Evolutionary conservation across 2,797 vertebrate genomes (phyloP).

Genomic region (Microtus californicus): DNA sequence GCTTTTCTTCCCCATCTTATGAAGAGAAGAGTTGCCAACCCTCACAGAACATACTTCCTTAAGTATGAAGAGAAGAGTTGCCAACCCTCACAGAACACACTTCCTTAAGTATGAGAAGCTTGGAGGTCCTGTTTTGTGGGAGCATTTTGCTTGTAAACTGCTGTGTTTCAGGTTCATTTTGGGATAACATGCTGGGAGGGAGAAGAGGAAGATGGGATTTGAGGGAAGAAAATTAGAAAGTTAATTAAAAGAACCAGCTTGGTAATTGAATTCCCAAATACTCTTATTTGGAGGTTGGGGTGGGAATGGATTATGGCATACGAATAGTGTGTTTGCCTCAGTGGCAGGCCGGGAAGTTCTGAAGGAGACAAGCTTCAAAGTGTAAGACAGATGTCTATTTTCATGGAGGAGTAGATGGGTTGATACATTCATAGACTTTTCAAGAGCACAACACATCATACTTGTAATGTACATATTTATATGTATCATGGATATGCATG

Average conservation of each 20-base stretch:
- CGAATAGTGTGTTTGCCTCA: not conserved
- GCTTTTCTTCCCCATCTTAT: not conserved
- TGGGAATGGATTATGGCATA: not conserved
- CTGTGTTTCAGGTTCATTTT: conserved; percentile 75
- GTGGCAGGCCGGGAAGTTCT: not conserved
- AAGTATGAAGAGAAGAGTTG: conserved; percentile 63
- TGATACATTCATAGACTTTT: not conserved
- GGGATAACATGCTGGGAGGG: conserved; percentile 71
- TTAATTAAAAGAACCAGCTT: conserved; percentile 78
- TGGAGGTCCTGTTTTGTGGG: conserved; percentile 59
- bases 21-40: conserved; percentile 54
- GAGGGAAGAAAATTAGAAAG: conserved; percentile 72
- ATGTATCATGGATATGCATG: not conserved
- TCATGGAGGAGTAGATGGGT: not conserved
- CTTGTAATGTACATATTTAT: not conserved
- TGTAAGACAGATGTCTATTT: not conserved
- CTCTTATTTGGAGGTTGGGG: conserved; percentile 43
- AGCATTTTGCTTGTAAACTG: conserved; percentile 65
- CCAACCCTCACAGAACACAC: not conserved
- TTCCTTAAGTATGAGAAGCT: conserved; percentile 66
- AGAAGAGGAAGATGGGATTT: conserved; percentile 65
- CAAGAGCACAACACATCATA: not conserved
- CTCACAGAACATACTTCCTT: conserved; percentile 51
- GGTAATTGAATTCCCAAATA: conserved; percentile 71
- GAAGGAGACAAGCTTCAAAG: not conserved